Evolutionary conservation across 2,888 invertebrate species (phyloP).

Genomic region (Rugalucina vietnamica): DNA sequence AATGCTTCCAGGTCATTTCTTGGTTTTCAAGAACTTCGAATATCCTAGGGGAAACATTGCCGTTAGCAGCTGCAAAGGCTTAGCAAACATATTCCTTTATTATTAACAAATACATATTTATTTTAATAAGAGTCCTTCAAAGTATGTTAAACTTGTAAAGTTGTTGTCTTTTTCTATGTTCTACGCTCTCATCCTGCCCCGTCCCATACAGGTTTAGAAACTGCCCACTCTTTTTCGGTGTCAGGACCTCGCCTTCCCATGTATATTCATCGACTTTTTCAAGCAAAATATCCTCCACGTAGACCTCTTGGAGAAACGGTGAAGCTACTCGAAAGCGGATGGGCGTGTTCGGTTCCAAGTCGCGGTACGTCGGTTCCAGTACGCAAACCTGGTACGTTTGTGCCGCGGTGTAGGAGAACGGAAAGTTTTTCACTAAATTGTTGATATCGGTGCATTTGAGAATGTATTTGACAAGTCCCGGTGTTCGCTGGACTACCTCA

Average conservation of each 20-base stretch:
- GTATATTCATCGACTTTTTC: conserved; percentile 62
- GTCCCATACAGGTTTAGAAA: conserved; percentile 52
- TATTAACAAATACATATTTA: background rate
- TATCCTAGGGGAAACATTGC: background rate
- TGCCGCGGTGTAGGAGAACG: conserved; percentile 60
- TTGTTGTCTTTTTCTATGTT: conserved; percentile 51
- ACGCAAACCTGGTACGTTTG: conserved; percentile 61
- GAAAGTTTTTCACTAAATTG: conserved; percentile 60
- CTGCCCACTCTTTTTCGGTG: conserved; percentile 60
- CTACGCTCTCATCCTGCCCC: conserved; percentile 22
- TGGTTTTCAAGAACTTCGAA: background rate
- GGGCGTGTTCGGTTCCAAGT: conserved; percentile 58
- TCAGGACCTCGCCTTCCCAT: conserved; percentile 61
- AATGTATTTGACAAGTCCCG: conserved; percentile 63
- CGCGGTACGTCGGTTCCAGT: conserved; percentile 59
- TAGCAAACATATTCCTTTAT: background rate
- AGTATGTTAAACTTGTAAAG: conserved; percentile 64
- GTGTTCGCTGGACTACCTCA: conserved; percentile 42
- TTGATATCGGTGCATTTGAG: conserved; percentile 65
- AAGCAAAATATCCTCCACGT: conserved; percentile 50
- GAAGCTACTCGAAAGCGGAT: conserved; percentile 59
- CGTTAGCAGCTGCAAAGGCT: background rate
- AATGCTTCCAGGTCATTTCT: background rate
- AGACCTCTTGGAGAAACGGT: conserved; percentile 54
- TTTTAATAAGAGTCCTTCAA: no score